A percentile compares a stretch with the other conserved stretches of the same genome.
These are phyloP conservation scores for Oligia latruncula DNA, from an alignment of 2,888 invertebrate species.

Conservation along the genomic window DNA sequence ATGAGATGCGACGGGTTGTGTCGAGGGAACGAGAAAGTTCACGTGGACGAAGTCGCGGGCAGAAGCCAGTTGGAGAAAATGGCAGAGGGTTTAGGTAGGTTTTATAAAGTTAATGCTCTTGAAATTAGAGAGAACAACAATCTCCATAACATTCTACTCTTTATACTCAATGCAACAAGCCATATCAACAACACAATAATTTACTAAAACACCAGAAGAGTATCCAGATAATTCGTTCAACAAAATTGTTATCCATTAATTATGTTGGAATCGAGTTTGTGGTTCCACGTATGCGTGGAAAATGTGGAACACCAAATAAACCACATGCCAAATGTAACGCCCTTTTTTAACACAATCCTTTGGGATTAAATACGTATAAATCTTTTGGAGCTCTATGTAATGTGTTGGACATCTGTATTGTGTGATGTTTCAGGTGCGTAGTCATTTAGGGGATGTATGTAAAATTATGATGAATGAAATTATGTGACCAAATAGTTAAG, in stretches of 20 bases:
- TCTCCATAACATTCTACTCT: no score
- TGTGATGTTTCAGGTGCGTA: conserved; percentile 14
- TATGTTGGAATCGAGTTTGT: conserved; percentile 26
- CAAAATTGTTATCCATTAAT: conserved; percentile 43
- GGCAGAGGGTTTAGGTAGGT: no score
- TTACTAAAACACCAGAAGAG: background rate
- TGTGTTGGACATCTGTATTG: conserved; percentile 12
- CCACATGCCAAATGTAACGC: conserved; percentile 33
- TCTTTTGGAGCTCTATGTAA: conserved; percentile 9
- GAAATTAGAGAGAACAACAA: no score
- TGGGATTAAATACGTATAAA: conserved; percentile 47
- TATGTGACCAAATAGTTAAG: background rate
- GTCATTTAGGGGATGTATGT: conserved; percentile 1
- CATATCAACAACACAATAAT: background rate
- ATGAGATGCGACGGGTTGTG: no score
- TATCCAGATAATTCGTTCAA: conserved; percentile 1
- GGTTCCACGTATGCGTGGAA: conserved; percentile 38
- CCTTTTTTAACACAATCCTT: conserved; percentile 30
- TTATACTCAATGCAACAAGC: background rate
- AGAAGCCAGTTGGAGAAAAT: no score
- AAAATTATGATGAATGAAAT: conserved; percentile 17
- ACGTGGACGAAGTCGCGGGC: no score
- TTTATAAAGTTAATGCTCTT: no score
- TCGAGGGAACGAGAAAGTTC: no score
- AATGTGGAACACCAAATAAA: conserved; percentile 36